A percentile compares a stretch with the other conserved stretches of the same genome.
These are phyloP conservation scores for Lethrus apterus DNA, from an alignment of 1,140 invertebrate genomes.

Conservation along the genomic window DNA sequence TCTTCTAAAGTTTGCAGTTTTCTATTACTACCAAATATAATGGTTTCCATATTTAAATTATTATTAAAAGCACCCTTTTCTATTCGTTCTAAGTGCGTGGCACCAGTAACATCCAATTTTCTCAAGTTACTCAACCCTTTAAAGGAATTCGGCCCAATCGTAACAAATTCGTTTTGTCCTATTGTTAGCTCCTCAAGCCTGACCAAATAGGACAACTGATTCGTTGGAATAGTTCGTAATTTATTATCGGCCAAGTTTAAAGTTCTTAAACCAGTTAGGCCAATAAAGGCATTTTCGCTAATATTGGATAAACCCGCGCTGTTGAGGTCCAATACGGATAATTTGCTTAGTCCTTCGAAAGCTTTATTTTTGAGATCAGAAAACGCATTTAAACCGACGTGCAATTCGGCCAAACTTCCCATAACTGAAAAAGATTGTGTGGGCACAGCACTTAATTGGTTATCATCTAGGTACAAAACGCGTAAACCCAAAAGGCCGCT, in stretches of 20 bases:
- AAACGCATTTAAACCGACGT: conserved; percentile 77
- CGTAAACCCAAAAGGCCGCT: conserved; percentile 65
- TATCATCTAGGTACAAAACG: conserved; percentile 77
- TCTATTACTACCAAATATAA: conserved; percentile 71
- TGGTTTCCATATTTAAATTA: conserved; percentile 72
- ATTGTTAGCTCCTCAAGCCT: conserved; percentile 72
- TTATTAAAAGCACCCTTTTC: conserved; percentile 68
- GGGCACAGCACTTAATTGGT: conserved; percentile 68
- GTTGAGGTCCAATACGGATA: conserved; percentile 70
- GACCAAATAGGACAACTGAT: conserved; percentile 59
- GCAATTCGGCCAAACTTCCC: conserved; percentile 70
- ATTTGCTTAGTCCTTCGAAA: conserved; percentile 63
- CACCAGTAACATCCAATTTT: conserved; percentile 67
- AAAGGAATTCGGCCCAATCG: conserved; percentile 62
- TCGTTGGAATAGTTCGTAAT: conserved; percentile 64
- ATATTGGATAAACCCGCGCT: conserved; percentile 72
- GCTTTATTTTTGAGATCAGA: conserved; percentile 62
- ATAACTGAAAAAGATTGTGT: conserved; percentile 62
- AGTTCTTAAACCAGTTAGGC: conserved; percentile 61
- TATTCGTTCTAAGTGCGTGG: conserved; percentile 58
- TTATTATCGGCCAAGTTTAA: conserved; percentile 74
- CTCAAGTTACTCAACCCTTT: conserved; percentile 67
- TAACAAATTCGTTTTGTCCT: conserved; percentile 72
- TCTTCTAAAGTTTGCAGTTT: conserved; percentile 62
- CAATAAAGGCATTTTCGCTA: conserved; percentile 64